phyloP scores from a whole-genome alignment of 2,797 vertebrate species.

The Argentina silus region DNA sequence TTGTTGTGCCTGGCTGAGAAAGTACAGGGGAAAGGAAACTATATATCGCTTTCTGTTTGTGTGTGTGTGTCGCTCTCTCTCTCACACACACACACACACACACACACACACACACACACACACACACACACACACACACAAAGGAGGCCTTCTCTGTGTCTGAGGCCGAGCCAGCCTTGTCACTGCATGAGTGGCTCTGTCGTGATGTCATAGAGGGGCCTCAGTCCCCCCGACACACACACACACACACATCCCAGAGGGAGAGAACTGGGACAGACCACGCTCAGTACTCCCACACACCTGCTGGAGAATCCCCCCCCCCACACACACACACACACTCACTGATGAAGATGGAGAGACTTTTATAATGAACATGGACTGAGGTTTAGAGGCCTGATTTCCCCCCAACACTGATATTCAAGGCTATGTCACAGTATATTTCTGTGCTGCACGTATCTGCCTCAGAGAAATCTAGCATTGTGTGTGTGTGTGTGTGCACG shows the following conservation, averaged over 20 bases:
- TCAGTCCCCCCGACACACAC: slow-evolving; percentile 59
- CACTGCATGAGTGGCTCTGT: slow-evolving; percentile 48
- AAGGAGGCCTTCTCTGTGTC: slow-evolving; percentile 69
- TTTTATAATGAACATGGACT: not conserved
- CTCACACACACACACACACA: slow-evolving; percentile 26
- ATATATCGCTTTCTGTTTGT: not conserved
- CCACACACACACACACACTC: not conserved
- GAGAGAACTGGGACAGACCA: slow-evolving; percentile 46
- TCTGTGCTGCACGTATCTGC: slow-evolving; percentile 19
- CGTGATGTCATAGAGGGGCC: slow-evolving; percentile 66
- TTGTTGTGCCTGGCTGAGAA: no score
- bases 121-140: slow-evolving; percentile 63
- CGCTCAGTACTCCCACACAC: slow-evolving; percentile 63
- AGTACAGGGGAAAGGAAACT: not conserved
- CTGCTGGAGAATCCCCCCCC: slow-evolving; percentile 39
- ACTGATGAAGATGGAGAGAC: not conserved
- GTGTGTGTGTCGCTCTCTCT: slow-evolving; percentile 3
- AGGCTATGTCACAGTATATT: slow-evolving; percentile 24
- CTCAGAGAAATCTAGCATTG: not conserved
- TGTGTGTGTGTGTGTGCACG: slow-evolving; percentile 9
- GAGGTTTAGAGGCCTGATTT: not conserved
- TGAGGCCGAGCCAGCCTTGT: slow-evolving; percentile 56
- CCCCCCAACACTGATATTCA: slow-evolving; percentile 8
- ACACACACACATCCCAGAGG: slow-evolving; percentile 14
- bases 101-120: slow-evolving; percentile 30